Conservation (phyloP, 1,140 invertebrate species). For the Procambarus clarkii region DNA sequence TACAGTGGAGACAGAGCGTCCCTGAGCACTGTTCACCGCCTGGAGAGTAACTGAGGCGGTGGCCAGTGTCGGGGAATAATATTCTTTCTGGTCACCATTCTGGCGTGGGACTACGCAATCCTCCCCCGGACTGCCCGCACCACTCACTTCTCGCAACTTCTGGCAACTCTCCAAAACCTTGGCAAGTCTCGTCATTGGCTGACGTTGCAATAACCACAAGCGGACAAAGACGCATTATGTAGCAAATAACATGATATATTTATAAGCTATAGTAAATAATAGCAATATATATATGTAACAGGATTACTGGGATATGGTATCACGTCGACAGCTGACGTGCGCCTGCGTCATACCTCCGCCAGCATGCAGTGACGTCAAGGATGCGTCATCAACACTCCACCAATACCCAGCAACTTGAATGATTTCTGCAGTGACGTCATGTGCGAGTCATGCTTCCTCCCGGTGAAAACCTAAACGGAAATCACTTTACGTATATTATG, state of each 20-base stretch:
- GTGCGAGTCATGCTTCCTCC: too few species aligned
- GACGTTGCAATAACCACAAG: background rate
- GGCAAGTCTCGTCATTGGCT: background rate
- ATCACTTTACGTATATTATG: too few species aligned
- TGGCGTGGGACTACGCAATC: background rate
- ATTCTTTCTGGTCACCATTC: background rate
- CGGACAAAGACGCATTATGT: background rate
- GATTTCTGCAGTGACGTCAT: too few species aligned
- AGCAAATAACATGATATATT: background rate
- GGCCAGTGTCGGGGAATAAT: background rate
- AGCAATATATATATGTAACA: background rate
- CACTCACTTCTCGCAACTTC: background rate
- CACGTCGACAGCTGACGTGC: background rate
- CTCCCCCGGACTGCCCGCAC: background rate
- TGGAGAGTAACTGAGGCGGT: background rate
- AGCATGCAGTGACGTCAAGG: background rate
- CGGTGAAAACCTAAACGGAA: too few species aligned
- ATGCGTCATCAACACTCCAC: background rate
- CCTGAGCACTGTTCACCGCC: background rate
- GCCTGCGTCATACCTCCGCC: background rate
- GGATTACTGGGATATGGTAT: background rate
- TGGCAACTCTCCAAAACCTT: background rate
- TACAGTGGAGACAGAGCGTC: background rate
- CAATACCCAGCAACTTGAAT: too few species aligned
- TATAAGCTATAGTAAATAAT: background rate